Base-by-base conservation (phyloP, 2,888 invertebrate species). In the Idaea biselata region DNA sequence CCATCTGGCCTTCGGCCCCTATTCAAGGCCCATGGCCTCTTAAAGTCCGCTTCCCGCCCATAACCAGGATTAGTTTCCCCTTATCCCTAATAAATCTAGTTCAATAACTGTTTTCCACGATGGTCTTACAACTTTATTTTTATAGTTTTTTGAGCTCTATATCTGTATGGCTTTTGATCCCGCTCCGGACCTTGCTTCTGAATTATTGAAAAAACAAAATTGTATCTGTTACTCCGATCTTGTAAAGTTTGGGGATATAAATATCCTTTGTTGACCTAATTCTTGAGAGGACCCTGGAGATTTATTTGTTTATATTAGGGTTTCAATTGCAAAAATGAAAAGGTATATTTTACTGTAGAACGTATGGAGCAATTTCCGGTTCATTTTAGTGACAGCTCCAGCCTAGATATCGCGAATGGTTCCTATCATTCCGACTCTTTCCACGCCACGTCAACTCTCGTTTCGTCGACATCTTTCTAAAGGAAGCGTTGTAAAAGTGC, bases 141-240 rank as follows among this genome's bases (percentile, higher is more conserved):
- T 75, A 78, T 78, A 78, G 78, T 77, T 76, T 76, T 76, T 72
- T 69, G 72, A 71, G 68, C 73, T 73, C 68, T 68, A 72, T 70
- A 64, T 72, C 71, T 69, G 66, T 61, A 66, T 60, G 69, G 72
- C 66, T 72, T 71, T 68, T 71, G 70, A 74, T 72, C 70, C 72
- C 58, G 59, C 44, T 66, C 64, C 62, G 63, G 62, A 63, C 63
- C 65, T 71, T 64, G 68, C 65, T 11, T 72, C 64, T 72, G 68
- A 70, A 72, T 70, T 72, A 72, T 72, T 68, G 71, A 72, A 66
- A 67, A 72, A 65, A 65, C 62, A 64, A 58, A 32, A 55, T 32
- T 62, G 64, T 63, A 67, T 70, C 60, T 59, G 64, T 63, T 59
- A 55, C 31, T 66, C 56, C 18, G 56, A 18, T 55, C 55, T 55